Percentiles rank a stretch among this genome's conserved stretches.
These are phyloP conservation scores for Spilogale gracilis DNA, from an alignment of 2,113 vertebrate genomes.

Conservation along the genomic window DNA sequence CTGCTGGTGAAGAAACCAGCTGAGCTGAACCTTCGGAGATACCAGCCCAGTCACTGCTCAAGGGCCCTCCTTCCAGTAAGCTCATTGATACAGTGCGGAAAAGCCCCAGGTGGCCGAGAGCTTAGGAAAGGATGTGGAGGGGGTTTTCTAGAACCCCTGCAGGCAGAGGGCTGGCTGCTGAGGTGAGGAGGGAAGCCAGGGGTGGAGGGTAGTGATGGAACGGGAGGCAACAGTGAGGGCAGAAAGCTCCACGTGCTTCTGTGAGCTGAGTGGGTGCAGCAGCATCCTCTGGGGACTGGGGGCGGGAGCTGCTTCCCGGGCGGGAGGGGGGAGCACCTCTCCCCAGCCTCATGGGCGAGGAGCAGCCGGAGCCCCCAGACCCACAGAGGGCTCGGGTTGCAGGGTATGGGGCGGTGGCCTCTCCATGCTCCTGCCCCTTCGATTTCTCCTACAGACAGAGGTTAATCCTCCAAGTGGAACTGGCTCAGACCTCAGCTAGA, in stretches of 20 bases:
- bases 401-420: accelerated
- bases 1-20: not conserved
- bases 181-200: not conserved
- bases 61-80: not conserved
- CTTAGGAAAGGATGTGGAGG: not conserved
- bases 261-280: not conserved
- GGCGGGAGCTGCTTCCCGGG: not conserved
- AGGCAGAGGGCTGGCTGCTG: not conserved
- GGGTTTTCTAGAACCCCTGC: not conserved
- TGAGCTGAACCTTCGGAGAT: not conserved
- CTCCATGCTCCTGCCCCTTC: not conserved
- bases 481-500: not conserved
- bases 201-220: not conserved
- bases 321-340: not conserved
- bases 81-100: not conserved
- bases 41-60: not conserved
- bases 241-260: not conserved
- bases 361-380: not conserved
- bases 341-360: not conserved
- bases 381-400: not conserved
- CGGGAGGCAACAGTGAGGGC: not conserved
- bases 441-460: not conserved
- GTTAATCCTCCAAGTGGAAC: not conserved
- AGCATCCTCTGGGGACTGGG: not conserved
- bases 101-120: not conserved